Base-by-base conservation (phyloP, 2,888 invertebrate species). In the Argynnis bischoffii region DNA sequence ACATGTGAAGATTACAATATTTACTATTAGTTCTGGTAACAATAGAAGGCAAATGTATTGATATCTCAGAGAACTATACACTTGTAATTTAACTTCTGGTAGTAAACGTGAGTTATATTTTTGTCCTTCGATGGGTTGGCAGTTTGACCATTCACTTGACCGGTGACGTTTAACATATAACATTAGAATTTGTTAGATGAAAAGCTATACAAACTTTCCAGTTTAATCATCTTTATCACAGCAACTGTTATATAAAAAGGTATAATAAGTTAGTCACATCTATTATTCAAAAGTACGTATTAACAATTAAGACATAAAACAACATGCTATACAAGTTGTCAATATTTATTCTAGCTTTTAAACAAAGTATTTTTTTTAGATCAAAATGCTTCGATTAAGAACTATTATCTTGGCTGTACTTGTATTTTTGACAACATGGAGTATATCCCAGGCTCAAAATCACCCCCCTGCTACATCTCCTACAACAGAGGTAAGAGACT, bases 371-470 rank as follows among this genome's bases (percentile, higher is more conserved):
- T 11, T 41, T 82, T 81, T 8, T 84, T 89, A 86, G 65, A 26
- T 72, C 66, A 87, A 71, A 70, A 91, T 91, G 91, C 74, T 87
- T 77, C 84, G 79, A 73, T 81, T 76, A 74, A 78, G 88, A 69
- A 85, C 81, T 50, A 69, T 86, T 46, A 79, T 78, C 63, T 75
- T 89, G 64, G 89, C 85, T 16, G 78, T 76, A 14, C 77, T 75
- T n/a, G 82, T 79, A 60, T 87, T 88, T 71, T 78, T 80, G 15
- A 84, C 80, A 21, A 77, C 84, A 51, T 84, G 86, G 79, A 81
- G 79, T 0, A 56, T 87, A 41, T 75, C 86, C 0, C 72, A 78
- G 35, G 87, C 86, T 1, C 82, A 88, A 65, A 85, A 79, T 0
- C 81, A 81, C 79, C 77, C 81, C 4, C 80, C 84, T 0, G 81